phyloP scores from a whole-genome alignment of 2,888 invertebrate genomes.

The Xestia rhomboidea region DNA sequence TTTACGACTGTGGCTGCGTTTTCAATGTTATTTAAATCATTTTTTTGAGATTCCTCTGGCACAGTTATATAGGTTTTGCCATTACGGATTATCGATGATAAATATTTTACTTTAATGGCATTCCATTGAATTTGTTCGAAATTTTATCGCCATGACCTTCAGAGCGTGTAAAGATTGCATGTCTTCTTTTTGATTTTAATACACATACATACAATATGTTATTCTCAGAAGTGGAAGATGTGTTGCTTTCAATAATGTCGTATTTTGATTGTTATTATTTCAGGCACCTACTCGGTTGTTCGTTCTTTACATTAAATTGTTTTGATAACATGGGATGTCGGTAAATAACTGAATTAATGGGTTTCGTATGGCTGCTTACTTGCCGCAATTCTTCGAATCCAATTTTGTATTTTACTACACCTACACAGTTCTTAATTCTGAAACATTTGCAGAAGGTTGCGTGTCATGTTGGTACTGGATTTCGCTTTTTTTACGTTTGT shows the following conservation, averaged over 20 bases:
- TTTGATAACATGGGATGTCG: conserved; percentile 68
- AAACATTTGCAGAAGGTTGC: conserved; percentile 78
- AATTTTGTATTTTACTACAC: conserved; percentile 86
- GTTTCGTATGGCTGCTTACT: conserved; percentile 80
- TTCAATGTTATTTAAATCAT: conserved; percentile 85
- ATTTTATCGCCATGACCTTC: conserved; percentile 66
- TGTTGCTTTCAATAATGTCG: conserved; percentile 29
- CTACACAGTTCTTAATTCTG: conserved; percentile 82
- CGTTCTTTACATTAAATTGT: conserved; percentile 60
- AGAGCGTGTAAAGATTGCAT: conserved; percentile 40
- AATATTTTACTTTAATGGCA: conserved; percentile 81
- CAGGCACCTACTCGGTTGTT: conserved; percentile 39
- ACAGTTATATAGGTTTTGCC: conserved; percentile 72
- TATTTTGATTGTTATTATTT: conserved; percentile 55
- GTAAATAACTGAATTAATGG: conserved; percentile 80
- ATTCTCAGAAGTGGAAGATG: conserved; percentile 23
- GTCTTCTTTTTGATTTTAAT: conserved; percentile 15
- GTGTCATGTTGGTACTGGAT: conserved; percentile 66
- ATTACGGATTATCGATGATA: conserved; percentile 78
- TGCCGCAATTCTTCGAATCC: conserved; percentile 83
- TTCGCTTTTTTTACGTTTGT: conserved; percentile 46
- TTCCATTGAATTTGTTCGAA: conserved; percentile 71
- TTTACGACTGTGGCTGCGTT: conserved; percentile 85
- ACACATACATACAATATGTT: conserved; percentile 26
- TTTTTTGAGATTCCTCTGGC: conserved; percentile 78